Evolutionary conservation across 2,888 invertebrate species (phyloP).

Genomic region (Ellobium chinense): DNA sequence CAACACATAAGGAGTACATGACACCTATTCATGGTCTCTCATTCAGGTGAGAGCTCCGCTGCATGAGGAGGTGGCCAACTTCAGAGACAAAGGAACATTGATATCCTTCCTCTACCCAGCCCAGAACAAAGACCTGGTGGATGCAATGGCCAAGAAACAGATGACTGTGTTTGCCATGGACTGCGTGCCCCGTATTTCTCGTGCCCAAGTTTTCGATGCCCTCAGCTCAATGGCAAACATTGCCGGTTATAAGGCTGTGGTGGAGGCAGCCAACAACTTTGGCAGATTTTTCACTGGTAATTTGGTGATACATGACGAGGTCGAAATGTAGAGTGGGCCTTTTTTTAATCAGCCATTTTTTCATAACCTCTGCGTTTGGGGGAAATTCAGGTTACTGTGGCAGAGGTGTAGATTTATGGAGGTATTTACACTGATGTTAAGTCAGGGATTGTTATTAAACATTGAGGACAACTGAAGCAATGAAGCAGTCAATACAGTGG

Average conservation of each 20-base stretch:
- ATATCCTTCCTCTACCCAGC: constrained; percentile 92
- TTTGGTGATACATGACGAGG: too few relatives aligned
- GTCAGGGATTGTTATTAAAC: too few relatives aligned
- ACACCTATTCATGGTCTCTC: too few relatives aligned
- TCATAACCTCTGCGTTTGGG: too few relatives aligned
- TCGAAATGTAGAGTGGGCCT: too few relatives aligned
- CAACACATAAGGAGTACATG: too few relatives aligned
- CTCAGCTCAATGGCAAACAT: constrained; percentile 95
- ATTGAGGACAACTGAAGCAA: too few relatives aligned
- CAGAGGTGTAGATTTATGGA: too few relatives aligned
- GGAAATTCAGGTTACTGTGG: too few relatives aligned
- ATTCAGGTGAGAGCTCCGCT: constrained; percentile 82
- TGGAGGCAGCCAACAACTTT: constrained; percentile 93
- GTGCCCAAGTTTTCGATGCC: constrained; percentile 94
- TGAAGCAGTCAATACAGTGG: too few relatives aligned
- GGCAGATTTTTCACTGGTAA: constrained; percentile 93
- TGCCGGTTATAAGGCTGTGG: constrained; percentile 91
- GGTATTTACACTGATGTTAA: too few relatives aligned
- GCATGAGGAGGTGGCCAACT: constrained; percentile 83
- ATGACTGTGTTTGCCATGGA: constrained; percentile 94
- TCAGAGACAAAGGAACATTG: constrained; percentile 85
- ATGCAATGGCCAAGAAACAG: constrained; percentile 85
- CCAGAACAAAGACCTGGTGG: constrained; percentile 87
- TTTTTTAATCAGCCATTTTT: too few relatives aligned
- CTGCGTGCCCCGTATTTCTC: constrained; percentile 90